These are phyloP conservation scores for Geophilus truncorum DNA, from an alignment of 2,888 invertebrate species.

Conservation along the genomic window DNA sequence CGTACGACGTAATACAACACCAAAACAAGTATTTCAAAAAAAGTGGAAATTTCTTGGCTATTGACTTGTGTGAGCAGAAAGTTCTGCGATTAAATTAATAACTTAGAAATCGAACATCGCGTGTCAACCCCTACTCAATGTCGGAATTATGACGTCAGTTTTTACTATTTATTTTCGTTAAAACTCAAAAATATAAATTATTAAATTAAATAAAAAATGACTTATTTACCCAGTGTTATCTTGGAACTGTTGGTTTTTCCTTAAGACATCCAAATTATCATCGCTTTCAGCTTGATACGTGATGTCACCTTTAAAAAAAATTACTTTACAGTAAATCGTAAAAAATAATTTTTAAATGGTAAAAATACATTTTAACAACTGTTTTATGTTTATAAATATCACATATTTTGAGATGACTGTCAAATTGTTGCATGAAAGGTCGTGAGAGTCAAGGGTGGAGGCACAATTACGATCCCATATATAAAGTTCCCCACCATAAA, in stretches of 20 bases:
- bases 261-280: background rate
- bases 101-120: no score
- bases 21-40: no score
- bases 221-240: no score
- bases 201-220: background rate
- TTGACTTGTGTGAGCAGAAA: no score
- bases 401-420: background rate
- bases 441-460: background rate
- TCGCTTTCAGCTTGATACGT: background rate
- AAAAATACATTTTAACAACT: background rate
- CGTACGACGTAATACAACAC: no score
- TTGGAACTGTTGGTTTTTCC: background rate
- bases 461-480: background rate
- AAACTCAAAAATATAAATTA: background rate
- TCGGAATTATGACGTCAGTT: no score
- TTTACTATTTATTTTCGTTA: no score
- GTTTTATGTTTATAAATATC: background rate
- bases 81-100: no score
- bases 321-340: no score
- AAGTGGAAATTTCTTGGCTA: no score
- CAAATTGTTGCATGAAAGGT: background rate
- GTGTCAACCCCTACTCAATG: no score
- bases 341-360: no score
- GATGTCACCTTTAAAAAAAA: background rate
- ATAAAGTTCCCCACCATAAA: background rate